Base-by-base conservation (phyloP, 2,888 invertebrate species). In the Torymus tubicola region DNA sequence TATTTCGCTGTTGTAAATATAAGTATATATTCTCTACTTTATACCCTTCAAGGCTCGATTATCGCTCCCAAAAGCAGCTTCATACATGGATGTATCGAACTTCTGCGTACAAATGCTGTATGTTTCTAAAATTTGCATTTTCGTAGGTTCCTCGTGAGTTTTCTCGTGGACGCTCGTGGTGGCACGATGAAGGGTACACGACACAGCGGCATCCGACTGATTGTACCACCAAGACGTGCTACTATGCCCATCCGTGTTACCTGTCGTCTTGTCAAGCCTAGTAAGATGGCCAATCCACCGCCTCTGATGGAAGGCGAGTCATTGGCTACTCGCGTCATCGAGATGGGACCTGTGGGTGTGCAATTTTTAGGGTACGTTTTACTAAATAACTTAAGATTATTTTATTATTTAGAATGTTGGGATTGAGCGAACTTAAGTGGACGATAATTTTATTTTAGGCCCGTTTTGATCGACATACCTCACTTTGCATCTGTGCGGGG, bases 101-200 rank as follows among this genome's bases (percentile, higher is more conserved):
- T 8, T 8, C 42, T 0, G 0, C 10, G 10, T 8, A 8, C 10
- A 8, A 0, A 42, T 8, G 10, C 42, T 42, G 5, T 42, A 8
- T 42, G 8, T 42, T 42, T 42, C 42, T 42, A 42, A 42, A 0
- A 8, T 5, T 8, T 0, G 1, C 42, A 42, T 42, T 65, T 53
- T 1, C 31, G 5, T 18, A 97, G 97, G 88, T 99, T 99, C 93
- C 93, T 99, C 91, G 99, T 99, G 87, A 99, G 99, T 85, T 99
- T 99, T 92, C 95, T 99, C 93, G 99, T 99, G 86, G 99, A 99
- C 90, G 99, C 99, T 0, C 95, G 99, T 16, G 99, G 99, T 21
- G 99, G 99, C 10, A 98, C 99, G 21, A 99, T 99, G 99, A 95
- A 98, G 85, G 99, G 99, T 18, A 99, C 99, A 91, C 95, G 99